These are phyloP conservation scores for Colius striatus DNA, from an alignment of 2,113 vertebrate genomes.

Conservation along the genomic window DNA sequence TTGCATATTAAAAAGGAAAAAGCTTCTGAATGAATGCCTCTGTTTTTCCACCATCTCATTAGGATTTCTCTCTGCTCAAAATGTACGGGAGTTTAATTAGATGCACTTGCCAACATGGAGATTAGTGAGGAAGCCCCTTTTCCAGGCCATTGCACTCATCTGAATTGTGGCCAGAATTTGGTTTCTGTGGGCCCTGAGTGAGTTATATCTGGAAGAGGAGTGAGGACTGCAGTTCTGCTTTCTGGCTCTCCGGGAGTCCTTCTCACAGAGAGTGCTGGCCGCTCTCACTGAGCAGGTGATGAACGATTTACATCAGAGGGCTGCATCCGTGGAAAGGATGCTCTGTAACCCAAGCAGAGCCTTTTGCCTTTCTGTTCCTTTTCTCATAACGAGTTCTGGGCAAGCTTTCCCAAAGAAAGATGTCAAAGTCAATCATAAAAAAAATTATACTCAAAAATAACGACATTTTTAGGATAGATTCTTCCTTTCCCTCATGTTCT, in stretches of 20 bases:
- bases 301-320: background rate
- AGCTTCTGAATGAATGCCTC: conserved; percentile 40
- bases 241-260: background rate
- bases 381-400: background rate
- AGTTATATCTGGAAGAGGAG: background rate
- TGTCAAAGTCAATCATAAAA: background rate
- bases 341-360: background rate
- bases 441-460: background rate
- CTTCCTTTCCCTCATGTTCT: background rate
- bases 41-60: conserved; percentile 38
- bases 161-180: conserved; percentile 10
- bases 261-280: background rate
- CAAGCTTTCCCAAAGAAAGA: background rate
- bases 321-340: conserved; percentile 1
- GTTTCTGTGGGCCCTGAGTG: background rate
- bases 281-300: background rate
- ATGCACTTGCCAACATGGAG: conserved; percentile 18
- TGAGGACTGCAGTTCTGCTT: background rate
- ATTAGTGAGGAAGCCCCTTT: conserved; percentile 58
- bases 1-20: conserved; percentile 34
- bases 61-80: conserved; percentile 27
- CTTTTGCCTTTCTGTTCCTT: background rate
- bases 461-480: background rate
- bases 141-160: conserved; percentile 10
- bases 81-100: conserved; percentile 36